Evolutionary conservation across 1,140 invertebrate genomes (phyloP), one percentile per base, ranked within the genome.

Genomic region (Drosophila kikkawai): DNA sequence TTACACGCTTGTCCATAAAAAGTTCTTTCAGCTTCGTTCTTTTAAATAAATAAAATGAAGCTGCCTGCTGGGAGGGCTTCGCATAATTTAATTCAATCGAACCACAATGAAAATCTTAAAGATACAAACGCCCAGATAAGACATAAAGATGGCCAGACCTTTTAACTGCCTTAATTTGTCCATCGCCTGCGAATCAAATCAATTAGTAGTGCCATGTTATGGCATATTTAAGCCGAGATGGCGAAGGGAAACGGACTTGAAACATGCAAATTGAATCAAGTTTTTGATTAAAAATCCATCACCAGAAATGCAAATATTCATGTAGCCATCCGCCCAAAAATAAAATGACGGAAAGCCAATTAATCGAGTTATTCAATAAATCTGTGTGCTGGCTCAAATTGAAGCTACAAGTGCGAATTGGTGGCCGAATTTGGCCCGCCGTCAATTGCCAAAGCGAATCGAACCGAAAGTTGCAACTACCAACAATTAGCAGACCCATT

Each of bases 211-310:
- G 71, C 48, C 45, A 74, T 60, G 39, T 60, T 73, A 71, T 84
- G 61, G 66, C 63, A 60, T 41, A 61, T 70, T 79, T 42, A 50
- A 26, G 32, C 29, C 58, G 56, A 60, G 47, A 57, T 48, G 53
- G 65, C 42, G 36, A 47, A 41, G 67, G 51, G 51, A 71, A 58
- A 39, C 68, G 68, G 68, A 60, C 70, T 73, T 79, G 75, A 79
- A 79, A 79, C 75, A 79, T 79, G 75, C 76, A 79, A 79, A 79
- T 79, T 79, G 53, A 79, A 79, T 79, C 57, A 71, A 71, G 58
- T 69, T 78, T 66, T 78, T 79, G 75, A 70, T 79, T 78, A 70
- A 78, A 79, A 79, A 64, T 70, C 75, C 75, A 79, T 79, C 58
- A 77, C 64, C 75, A 77, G 63, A 77, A 69, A 77, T 59, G 39